phyloP scores from a whole-genome alignment of 2,113 vertebrate species.

The Trogon melanurus region DNA sequence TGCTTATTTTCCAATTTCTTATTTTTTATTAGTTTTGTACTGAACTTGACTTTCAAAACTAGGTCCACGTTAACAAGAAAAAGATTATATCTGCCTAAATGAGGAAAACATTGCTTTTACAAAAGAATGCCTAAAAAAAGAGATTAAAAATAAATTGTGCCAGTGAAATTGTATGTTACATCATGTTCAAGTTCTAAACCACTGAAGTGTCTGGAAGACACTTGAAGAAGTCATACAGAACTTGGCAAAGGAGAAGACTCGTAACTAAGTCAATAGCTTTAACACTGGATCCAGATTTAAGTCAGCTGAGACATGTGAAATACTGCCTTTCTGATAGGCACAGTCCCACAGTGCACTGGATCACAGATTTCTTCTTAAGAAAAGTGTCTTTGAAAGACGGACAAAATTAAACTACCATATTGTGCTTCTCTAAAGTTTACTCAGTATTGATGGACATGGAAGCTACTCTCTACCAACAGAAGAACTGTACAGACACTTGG shows the following conservation, averaged over 20 bases:
- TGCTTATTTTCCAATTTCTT: neutral
- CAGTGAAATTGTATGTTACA: neutral
- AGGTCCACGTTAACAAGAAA: neutral
- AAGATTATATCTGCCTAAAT: neutral
- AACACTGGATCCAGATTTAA: neutral
- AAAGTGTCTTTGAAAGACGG: neutral
- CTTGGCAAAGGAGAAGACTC: neutral
- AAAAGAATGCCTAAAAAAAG: neutral
- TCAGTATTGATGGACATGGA: neutral
- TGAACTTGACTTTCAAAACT: neutral
- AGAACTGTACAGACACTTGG: accelerated
- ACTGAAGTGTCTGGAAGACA: neutral
- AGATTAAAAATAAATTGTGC: neutral
- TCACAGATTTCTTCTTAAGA: neutral
- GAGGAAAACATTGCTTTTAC: neutral
- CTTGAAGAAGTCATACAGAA: neutral
- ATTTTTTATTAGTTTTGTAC: neutral
- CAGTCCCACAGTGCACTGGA: neutral
- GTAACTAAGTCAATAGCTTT: neutral
- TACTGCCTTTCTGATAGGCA: neutral
- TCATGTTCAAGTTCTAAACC: neutral
- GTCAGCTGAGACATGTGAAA: neutral
- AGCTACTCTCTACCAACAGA: neutral
- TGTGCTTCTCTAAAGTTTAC: neutral
- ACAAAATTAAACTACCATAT: neutral